Percentiles rank a stretch among this genome's conserved stretches.
phyloP scores from a whole-genome alignment of 2,113 vertebrate genomes.

The Hippocampus abdominalis region DNA sequence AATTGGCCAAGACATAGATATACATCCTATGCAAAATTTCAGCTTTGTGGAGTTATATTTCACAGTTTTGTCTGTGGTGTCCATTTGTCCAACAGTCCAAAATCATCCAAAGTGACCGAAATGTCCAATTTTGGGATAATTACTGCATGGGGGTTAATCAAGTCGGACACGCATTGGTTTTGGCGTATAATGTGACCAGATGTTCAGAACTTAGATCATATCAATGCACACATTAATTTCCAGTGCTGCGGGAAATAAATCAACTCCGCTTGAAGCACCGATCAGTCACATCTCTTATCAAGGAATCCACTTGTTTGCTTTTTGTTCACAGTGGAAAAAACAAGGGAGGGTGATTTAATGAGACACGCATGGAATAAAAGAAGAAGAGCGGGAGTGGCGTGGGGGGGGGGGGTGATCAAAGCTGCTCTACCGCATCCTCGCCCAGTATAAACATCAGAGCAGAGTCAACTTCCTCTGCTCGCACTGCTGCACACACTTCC shows the following conservation, averaged over 20 bases:
- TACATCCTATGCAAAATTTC: too few relatives aligned
- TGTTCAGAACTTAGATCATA: not conserved
- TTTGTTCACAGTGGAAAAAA: slow-evolving; percentile 55
- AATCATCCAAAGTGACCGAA: too few relatives aligned
- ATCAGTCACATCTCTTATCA: slow-evolving; percentile 33
- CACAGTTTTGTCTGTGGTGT: too few relatives aligned
- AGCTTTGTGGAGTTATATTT: too few relatives aligned
- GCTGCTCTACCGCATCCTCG: slow-evolving; percentile 29
- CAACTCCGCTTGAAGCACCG: not conserved
- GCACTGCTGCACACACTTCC: slow-evolving; percentile 64
- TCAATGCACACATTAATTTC: not conserved
- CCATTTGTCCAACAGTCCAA: too few relatives aligned
- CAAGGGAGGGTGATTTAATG: slow-evolving; percentile 46
- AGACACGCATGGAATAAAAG: slow-evolving; percentile 21
- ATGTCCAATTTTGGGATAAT: too few relatives aligned
- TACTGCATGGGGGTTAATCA: too few relatives aligned
- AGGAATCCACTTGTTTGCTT: slow-evolving; percentile 50
- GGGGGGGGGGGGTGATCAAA: slow-evolving; percentile 14
- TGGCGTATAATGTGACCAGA: not conserved
- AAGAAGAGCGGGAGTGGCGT: not conserved
- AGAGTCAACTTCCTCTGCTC: slow-evolving; percentile 64
- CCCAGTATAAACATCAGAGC: slow-evolving; percentile 65
- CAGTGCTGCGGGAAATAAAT: not conserved
- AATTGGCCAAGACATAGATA: too few relatives aligned
- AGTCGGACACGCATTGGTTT: not conserved